A percentile compares a stretch with the other conserved stretches of the same genome.
These are phyloP conservation scores for Oostethus manadensis DNA, from an alignment of 2,113 vertebrate genomes.

Conservation along the genomic window DNA sequence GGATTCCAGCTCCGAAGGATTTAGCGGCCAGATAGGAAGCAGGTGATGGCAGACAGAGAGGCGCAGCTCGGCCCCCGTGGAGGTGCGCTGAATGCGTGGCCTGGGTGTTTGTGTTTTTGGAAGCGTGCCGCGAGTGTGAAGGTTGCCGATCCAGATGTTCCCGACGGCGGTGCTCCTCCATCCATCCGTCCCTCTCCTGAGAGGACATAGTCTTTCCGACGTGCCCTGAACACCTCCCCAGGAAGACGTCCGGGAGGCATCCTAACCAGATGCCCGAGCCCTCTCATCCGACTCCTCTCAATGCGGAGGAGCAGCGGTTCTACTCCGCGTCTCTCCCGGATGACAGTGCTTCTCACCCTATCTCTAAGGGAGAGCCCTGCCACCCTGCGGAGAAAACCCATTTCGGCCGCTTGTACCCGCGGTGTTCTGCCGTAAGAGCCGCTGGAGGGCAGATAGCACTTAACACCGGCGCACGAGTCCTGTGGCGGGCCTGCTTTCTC, in stretches of 20 bases:
- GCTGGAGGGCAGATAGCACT: slow-evolving; percentile 26
- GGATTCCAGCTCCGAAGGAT: slow-evolving; percentile 47
- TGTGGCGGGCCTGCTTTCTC: slow-evolving; percentile 33
- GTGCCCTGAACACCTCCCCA: no score
- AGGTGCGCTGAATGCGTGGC: neutral
- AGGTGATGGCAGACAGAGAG: slow-evolving; percentile 12
- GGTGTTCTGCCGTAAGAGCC: slow-evolving; percentile 36
- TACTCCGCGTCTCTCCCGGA: no score
- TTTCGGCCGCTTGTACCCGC: no score
- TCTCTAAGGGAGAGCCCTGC: no score
- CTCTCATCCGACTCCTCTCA: no score
- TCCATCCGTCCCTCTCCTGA: no score
- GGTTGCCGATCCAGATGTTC: slow-evolving; percentile 41
- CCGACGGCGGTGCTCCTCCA: slow-evolving; percentile 22
- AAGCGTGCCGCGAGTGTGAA: slow-evolving; percentile 22
- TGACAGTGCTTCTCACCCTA: no score
- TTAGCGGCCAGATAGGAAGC: slow-evolving; percentile 36
- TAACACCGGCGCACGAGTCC: slow-evolving; percentile 32
- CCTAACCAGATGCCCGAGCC: no score
- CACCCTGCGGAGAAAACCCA: no score
- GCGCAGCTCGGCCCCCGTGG: slow-evolving; percentile 16
- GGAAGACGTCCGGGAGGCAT: no score
- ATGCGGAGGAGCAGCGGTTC: no score
- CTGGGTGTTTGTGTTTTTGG: slow-evolving; percentile 9
- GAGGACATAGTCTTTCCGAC: no score